Percentiles rank a stretch among this genome's conserved stretches.
These are phyloP conservation scores for Chlorops oryzae DNA, from an alignment of 1,140 invertebrate species.

Conservation along the genomic window DNA sequence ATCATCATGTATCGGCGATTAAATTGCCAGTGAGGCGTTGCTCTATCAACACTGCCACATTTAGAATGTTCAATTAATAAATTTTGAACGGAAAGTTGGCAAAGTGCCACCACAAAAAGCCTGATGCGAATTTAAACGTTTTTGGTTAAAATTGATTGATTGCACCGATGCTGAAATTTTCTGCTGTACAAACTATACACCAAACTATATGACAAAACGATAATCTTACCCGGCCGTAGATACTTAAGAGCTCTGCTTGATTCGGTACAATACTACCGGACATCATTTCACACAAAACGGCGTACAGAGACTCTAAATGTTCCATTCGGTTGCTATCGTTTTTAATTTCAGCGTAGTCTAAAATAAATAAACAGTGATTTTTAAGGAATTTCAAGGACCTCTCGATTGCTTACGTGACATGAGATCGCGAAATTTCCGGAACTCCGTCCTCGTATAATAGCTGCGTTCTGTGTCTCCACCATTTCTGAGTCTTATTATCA, in stretches of 20 bases:
- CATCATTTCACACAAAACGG: conserved; percentile 62
- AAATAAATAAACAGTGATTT: conserved; percentile 2
- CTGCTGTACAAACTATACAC: too few relatives aligned
- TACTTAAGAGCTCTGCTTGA: conserved; percentile 67
- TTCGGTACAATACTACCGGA: conserved; percentile 63
- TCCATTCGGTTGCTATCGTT: conserved; percentile 64
- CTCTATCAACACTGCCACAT: too few relatives aligned
- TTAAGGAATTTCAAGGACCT: not conserved
- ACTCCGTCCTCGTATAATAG: conserved; percentile 62
- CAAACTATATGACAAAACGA: too few relatives aligned
- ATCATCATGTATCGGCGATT: too few relatives aligned
- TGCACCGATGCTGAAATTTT: too few relatives aligned
- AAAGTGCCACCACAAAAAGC: too few relatives aligned
- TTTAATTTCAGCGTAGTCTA: conserved; percentile 74
- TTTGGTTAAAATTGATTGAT: too few relatives aligned
- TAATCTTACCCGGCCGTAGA: conserved; percentile 75
- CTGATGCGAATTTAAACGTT: too few relatives aligned
- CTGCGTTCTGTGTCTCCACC: conserved; percentile 59
- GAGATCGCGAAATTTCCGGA: conserved; percentile 70
- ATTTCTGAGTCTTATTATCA: conserved; percentile 63
- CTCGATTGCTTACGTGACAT: conserved; percentile 82
- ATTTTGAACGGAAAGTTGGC: too few relatives aligned
- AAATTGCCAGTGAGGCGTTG: too few relatives aligned
- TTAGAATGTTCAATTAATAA: too few relatives aligned
- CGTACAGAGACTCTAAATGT: conserved; percentile 63